phyloP scores from a whole-genome alignment of 2,888 invertebrate genomes.

The Labia minor region DNA sequence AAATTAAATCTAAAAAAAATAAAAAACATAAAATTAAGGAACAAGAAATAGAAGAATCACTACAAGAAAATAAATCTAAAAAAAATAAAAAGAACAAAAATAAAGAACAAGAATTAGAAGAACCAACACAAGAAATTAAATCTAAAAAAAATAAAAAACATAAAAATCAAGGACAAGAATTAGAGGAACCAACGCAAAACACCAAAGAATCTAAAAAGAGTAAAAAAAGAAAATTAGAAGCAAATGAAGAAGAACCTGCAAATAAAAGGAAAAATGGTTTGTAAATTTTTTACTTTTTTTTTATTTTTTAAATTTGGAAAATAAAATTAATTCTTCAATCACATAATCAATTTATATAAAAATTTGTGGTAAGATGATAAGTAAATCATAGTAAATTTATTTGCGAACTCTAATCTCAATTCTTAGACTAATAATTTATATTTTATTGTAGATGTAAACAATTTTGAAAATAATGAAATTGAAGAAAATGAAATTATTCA shows the following conservation, averaged over 20 bases:
- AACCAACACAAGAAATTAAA: slow-evolving; percentile 9
- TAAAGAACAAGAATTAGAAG: not conserved
- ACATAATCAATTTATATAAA: no score
- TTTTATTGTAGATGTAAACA: no score
- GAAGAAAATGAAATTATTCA: not conserved
- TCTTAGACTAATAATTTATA: no score
- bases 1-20: not conserved
- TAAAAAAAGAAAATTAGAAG: not conserved
- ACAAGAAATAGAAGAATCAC: not conserved
- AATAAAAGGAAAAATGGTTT: not conserved
- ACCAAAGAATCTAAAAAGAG: not conserved
- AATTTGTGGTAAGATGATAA: no score
- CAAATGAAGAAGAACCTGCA: not conserved
- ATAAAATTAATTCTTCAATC: no score
- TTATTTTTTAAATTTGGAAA: not conserved
- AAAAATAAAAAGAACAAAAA: not conserved
- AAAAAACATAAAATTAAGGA: slow-evolving; percentile 5
- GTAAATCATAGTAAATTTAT: no score
- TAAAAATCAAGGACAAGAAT: not conserved
- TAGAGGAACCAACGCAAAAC: not conserved
- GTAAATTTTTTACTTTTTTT: not conserved
- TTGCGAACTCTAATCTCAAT: no score
- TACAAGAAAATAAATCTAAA: not conserved
- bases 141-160: not conserved
- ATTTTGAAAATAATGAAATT: not conserved